phyloP scores from a whole-genome alignment of 2,888 invertebrate genomes.

The Timema podura region DNA sequence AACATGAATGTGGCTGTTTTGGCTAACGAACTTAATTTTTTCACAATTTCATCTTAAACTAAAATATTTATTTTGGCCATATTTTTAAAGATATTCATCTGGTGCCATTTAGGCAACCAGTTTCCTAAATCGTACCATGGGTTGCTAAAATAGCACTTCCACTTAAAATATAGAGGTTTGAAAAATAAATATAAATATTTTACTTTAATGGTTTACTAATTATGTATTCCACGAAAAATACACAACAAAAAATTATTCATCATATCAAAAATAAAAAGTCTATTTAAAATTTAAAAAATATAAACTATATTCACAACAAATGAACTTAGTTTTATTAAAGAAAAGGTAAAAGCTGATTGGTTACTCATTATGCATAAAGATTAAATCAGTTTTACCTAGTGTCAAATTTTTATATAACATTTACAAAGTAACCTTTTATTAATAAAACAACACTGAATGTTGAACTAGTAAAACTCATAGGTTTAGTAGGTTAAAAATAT shows the following conservation, averaged over 20 bases:
- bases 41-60: not conserved
- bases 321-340: too few species aligned
- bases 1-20: not conserved
- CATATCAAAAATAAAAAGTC: not conserved
- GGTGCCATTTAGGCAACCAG: slow-evolving; percentile 6
- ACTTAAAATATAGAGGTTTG: not conserved
- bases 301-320: not conserved
- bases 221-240: not conserved
- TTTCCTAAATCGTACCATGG: slow-evolving; percentile 12
- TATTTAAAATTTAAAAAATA: not conserved
- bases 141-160: slow-evolving; percentile 11
- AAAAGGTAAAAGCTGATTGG: not conserved
- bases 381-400: too few species aligned
- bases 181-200: not conserved
- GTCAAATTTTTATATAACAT: too few species aligned
- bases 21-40: not conserved
- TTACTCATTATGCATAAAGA: too few species aligned
- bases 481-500: not conserved
- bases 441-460: not conserved
- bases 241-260: not conserved
- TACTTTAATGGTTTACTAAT: not conserved
- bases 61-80: not conserved
- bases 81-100: not conserved
- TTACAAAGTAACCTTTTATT: too few species aligned
- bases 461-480: not conserved